Percentiles rank a stretch among this genome's conserved stretches.
These are phyloP conservation scores for Hypselothyrea guttata DNA, from an alignment of 2,888 invertebrate genomes.

Conservation along the genomic window DNA sequence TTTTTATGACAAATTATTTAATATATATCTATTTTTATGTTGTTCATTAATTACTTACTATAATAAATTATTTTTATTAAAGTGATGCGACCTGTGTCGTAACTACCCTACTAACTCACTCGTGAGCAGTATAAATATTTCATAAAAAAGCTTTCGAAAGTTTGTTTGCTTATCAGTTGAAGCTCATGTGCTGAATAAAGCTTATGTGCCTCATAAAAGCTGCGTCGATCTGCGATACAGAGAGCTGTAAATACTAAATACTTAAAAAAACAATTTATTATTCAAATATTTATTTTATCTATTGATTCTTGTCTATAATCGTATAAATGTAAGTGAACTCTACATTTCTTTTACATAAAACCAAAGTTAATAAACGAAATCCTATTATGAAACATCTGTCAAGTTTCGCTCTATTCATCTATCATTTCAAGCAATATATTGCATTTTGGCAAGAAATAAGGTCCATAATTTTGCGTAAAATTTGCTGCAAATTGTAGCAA, in stretches of 20 bases:
- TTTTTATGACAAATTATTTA: too few species aligned
- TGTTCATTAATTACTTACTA: too few species aligned
- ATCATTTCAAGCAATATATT: conserved; percentile 58
- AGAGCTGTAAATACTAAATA: too few species aligned
- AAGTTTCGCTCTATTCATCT: conserved; percentile 35
- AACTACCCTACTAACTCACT: background rate
- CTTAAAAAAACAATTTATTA: too few species aligned
- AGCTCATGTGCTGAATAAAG: background rate
- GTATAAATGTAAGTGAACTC: too few species aligned
- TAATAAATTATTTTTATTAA: background rate
- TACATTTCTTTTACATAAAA: too few species aligned
- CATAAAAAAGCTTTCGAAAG: background rate
- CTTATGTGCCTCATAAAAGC: too few species aligned
- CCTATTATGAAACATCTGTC: conserved; percentile 47
- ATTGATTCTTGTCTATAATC: too few species aligned
- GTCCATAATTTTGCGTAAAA: conserved; percentile 41
- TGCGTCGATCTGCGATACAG: too few species aligned
- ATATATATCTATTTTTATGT: too few species aligned
- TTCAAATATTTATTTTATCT: too few species aligned
- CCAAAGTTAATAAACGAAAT: background rate
- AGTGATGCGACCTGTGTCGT: background rate
- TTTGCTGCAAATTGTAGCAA: conserved; percentile 42
- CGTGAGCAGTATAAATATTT: background rate
- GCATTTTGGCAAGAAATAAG: conserved; percentile 21
- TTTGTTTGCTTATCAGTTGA: background rate